Evolutionary conservation across 2,888 invertebrate genomes (phyloP), one percentile per base, ranked within the genome.

Genomic region (Microplitis manilae): DNA sequence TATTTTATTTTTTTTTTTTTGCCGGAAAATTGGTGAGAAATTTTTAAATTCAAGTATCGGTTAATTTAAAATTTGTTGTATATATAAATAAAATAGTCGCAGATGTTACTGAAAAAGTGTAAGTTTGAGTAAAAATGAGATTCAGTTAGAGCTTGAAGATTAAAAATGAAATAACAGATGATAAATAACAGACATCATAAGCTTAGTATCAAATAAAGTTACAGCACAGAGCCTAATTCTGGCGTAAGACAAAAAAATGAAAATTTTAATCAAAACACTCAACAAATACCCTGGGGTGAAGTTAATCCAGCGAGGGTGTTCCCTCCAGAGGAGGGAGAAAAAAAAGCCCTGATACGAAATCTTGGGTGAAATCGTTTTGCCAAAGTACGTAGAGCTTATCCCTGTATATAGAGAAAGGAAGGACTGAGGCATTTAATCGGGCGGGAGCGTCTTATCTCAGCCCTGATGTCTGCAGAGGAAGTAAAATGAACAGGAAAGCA

Each of bases 361-460:
- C 68, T 73, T 40, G 60, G 60, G 71, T 68, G 64, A 59, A 74
- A 69, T 76, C 74, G 61, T 69, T 73, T 75, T 69, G 8, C 41
- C 60, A 39, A 38, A 17, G 17, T 50, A 7, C 13, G 39, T 39
- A 67, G n/a, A 75, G 73, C 70, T 39, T 50, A 77, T 20, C 68
- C 59, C 60, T 60, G 76, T 75, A 73, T 67, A 17, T 59, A 71
- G 71, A 71, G 67, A 30, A 30, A 30, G 30, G 30, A 30, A 75
- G 77, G 77, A 79, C 73, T 68, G 78, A 75, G 80, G 72, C 77
- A 77, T 80, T 83, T 83, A 83, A 81, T 83, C 83, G 81, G 73
- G 68, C 78, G 76, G 80, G 71, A 73, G 71, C 67, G 69, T 79
- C 77, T 80, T 78, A 78, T 78, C 79, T 67, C 68, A 67, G 73